Base-by-base conservation (phyloP, 2,797 vertebrate genomes). In the Tolypeutes matacus region DNA sequence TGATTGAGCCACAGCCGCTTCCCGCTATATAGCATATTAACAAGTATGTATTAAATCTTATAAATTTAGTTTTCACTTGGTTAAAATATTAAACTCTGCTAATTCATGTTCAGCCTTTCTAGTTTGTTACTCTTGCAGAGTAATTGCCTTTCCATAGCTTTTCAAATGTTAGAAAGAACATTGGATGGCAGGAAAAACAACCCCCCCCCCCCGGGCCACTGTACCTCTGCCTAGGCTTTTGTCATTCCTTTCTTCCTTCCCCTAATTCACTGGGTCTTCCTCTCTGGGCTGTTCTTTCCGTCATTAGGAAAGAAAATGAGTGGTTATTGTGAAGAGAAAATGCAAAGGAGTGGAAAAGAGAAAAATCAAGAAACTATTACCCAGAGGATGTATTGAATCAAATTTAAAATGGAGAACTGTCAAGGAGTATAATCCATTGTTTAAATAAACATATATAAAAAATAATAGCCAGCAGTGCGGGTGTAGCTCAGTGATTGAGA, bases 61-160 rank as follows among this genome's bases (percentile, higher is more conserved):
- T 53, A 80, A 7, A 80, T 80, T 69, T 85, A 20, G 10, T 60
- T 72, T 78, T 67, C 21, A 31, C 20, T 51, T 72, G 70, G 31
- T 53, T 86, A 77, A 77, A 86, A 91, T n/a, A 81, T 23, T 77
- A 23, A 94, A 73, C n/a, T 34, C 21, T 36, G 6, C 82, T 83
- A 11, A 29, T 53, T n/a, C 17, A 31, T 73, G 39, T 31, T 53
- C 18, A 67, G 27, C 5, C 18, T 70, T 73, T 42, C 67, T 46
- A 34, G 20, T 64, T 51, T 42, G 53, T 46, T 49, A 34, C 8
- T 58, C 70, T 64, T 29, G 5, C 17, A 73, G 29, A 83, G 29
- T 2, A 92, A 27, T 23, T 4, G 72, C 73, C 51, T 75, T 73
- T 49, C 17, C 20, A 53, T 23, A 53, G 13, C 42, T 88, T 65